These are phyloP conservation scores for Capreolus pygargus DNA, from an alignment of 2,113 vertebrate species.

Conservation along the genomic window DNA sequence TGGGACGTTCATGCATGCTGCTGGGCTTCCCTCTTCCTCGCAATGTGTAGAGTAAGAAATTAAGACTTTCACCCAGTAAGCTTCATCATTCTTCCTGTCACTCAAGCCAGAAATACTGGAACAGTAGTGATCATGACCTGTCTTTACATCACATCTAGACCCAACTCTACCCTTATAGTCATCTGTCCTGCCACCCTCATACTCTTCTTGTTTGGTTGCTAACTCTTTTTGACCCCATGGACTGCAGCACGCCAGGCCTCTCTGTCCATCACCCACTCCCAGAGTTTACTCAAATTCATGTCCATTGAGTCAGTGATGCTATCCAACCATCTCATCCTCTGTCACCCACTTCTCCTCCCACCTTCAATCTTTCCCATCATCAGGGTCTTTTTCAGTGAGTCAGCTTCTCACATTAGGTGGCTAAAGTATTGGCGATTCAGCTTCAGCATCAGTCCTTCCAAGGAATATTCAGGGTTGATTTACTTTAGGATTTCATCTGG, in stretches of 20 bases:
- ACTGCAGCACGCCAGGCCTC: background rate
- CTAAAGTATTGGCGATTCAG: background rate
- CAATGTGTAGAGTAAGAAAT: fast-evolving
- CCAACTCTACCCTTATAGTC: fast-evolving
- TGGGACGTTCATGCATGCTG: fast-evolving
- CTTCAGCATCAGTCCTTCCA: background rate
- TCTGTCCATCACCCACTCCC: background rate
- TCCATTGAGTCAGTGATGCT: background rate
- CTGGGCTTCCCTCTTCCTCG: fast-evolving
- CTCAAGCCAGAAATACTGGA: background rate
- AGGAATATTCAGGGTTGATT: background rate
- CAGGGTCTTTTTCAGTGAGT: background rate
- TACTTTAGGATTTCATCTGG: background rate
- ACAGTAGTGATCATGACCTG: too few species aligned
- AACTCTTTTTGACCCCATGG: background rate
- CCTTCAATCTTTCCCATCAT: background rate
- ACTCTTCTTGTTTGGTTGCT: background rate
- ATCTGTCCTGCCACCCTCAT: background rate
- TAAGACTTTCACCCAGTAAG: fast-evolving
- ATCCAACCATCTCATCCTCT: background rate
- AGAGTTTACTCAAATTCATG: background rate
- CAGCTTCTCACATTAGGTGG: fast-evolving
- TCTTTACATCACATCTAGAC: too few species aligned
- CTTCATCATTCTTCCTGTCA: background rate
- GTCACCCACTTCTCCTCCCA: background rate